Conservation (phyloP, 2,113 vertebrate genomes). For the Machaerirhynchus nigripectus region DNA sequence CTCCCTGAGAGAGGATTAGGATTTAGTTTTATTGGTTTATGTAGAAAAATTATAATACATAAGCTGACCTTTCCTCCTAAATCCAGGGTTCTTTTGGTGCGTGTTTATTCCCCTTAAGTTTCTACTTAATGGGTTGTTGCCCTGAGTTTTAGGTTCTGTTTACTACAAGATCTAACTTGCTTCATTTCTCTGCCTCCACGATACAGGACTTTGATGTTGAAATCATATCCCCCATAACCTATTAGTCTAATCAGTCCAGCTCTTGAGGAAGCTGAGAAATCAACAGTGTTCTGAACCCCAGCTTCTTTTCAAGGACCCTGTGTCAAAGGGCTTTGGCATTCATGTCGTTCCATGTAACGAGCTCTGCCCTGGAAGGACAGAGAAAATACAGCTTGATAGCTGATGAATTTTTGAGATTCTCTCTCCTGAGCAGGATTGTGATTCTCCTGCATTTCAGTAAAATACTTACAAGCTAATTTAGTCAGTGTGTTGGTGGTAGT, state of each 20-base stretch:
- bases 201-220: background rate
- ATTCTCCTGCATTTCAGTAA: slow-evolving; percentile 10
- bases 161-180: background rate
- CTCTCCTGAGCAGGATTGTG: background rate
- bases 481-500: background rate
- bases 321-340: background rate
- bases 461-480: slow-evolving; percentile 50
- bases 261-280: slow-evolving; percentile 13
- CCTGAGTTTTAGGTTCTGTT: background rate
- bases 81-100: background rate
- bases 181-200: background rate
- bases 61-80: background rate
- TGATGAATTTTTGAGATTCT: background rate
- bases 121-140: background rate
- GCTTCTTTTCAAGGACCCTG: background rate
- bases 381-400: background rate
- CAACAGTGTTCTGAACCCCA: background rate
- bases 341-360: background rate
- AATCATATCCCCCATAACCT: background rate
- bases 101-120: background rate
- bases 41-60: background rate
- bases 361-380: background rate
- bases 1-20: background rate
- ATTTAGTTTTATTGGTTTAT: background rate
- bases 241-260: background rate